Conservation (phyloP, 2,113 vertebrate genomes). For the Vombatus ursinus region DNA sequence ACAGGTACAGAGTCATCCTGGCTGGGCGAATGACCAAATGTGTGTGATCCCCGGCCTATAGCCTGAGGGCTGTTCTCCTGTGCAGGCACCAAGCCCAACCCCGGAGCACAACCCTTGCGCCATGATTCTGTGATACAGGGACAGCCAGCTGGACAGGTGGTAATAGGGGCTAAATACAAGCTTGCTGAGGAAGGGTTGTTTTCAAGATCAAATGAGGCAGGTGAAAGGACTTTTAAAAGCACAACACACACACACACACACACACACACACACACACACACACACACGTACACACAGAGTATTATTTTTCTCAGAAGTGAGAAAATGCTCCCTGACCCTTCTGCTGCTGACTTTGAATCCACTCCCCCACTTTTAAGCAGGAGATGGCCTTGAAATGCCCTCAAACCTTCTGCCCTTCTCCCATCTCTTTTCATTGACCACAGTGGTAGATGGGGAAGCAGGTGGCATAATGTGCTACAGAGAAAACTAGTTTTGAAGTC, state of each 20-base stretch:
- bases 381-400: not conserved
- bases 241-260: not conserved
- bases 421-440: not conserved
- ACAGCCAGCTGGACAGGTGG: not conserved
- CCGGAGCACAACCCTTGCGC: not conserved
- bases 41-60: not conserved
- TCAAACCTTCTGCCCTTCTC: not conserved
- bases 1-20: not conserved
- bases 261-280: not conserved
- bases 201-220: not conserved
- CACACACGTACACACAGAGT: not conserved
- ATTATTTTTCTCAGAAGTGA: not conserved
- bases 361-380: not conserved
- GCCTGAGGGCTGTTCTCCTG: not conserved
- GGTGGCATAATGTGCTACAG: not conserved
- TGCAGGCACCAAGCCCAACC: no score
- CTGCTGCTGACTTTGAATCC: not conserved
- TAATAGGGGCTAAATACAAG: not conserved
- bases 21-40: not conserved
- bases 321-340: not conserved
- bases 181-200: not conserved
- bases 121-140: no score
- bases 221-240: not conserved
- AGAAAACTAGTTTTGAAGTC: not conserved
- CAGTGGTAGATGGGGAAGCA: not conserved